phyloP scores from a whole-genome alignment of 2,113 vertebrate genomes.

The Nothocercus julius region DNA sequence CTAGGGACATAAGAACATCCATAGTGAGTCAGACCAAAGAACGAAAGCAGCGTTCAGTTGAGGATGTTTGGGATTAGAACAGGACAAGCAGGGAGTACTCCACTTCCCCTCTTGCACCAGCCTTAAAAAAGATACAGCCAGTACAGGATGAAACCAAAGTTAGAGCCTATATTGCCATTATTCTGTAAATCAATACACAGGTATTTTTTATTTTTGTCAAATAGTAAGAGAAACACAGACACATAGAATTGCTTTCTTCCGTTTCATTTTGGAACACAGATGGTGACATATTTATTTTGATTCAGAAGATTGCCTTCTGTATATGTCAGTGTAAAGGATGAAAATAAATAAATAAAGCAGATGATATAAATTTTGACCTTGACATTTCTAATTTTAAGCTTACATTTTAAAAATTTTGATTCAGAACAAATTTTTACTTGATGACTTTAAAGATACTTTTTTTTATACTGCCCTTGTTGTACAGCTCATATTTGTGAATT shows the following conservation, averaged over 20 bases:
- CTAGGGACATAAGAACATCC: conserved; percentile 31
- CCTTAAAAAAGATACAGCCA: not conserved
- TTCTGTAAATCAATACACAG: not conserved
- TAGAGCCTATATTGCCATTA: not conserved
- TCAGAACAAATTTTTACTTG: not conserved
- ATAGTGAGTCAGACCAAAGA: not conserved
- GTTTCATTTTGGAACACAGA: not conserved
- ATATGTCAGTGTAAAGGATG: not conserved
- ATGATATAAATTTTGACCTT: not conserved
- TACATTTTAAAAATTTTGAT: not conserved
- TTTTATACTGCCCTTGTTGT: not conserved
- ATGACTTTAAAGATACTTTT: not conserved
- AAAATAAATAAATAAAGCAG: not conserved
- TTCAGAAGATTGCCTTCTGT: not conserved
- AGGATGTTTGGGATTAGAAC: not conserved
- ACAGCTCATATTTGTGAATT: not conserved
- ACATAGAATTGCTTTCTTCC: not conserved
- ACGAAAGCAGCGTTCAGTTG: not conserved
- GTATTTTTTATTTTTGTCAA: not conserved
- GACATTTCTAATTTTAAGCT: not conserved
- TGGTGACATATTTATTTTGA: not conserved
- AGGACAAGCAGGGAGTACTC: not conserved
- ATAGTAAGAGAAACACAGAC: not conserved
- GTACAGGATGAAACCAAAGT: not conserved
- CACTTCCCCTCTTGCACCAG: not conserved